Base-by-base conservation (phyloP, 2,888 invertebrate genomes). In the Prosopocoilus inquinatus region DNA sequence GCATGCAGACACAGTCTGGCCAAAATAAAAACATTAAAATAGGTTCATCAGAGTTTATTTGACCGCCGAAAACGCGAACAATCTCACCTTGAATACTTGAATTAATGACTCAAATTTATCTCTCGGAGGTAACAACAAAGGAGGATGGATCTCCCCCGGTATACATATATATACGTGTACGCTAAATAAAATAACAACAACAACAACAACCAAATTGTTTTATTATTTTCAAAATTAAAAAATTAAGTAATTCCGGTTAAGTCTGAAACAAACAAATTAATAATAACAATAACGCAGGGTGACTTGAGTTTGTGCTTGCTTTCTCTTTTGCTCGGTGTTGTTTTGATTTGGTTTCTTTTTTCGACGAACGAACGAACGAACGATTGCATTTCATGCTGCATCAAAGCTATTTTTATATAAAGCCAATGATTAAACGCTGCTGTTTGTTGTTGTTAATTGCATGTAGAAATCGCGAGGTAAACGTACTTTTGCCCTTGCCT, bases 401-500 rank as follows among this genome's bases (percentile, higher is more conserved):
- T 41, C 41, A 16, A 41, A 41, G 41, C 16, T 41, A 41, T 41
- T 41, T 41, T 41, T 41, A 41, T 41, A 41, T 41, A 41, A 41
- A 41, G 41, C 41, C 41, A 53, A 53, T 47, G 47, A 53, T 53
- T 47, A 47, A 47, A 53, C 32, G 47, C 38, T 46, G 36, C 36
- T 46, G 53, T 47, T 53, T 53, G 39, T 47, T 49, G 55, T 55
- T 50, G 49, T 50, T 55, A 55, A 55, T 55, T 55, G 44, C 46
- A 50, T 46, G 49, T 51, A 45, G 38, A 45, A 47, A 60, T 59
- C 64, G 47, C 43, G 52, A 73, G 76, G 75, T 76, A 75, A 76
- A 76, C 62, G 75, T 67, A 75, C 76, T 71, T 74, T 75, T 75
- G 76, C 75, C 76, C 76, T 76, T 76, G 76, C 59, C 60, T 46